A percentile compares a stretch with the other conserved stretches of the same genome.
These are phyloP conservation scores for Pelosia muscerda DNA, from an alignment of 2,888 invertebrate genomes.

Conservation along the genomic window DNA sequence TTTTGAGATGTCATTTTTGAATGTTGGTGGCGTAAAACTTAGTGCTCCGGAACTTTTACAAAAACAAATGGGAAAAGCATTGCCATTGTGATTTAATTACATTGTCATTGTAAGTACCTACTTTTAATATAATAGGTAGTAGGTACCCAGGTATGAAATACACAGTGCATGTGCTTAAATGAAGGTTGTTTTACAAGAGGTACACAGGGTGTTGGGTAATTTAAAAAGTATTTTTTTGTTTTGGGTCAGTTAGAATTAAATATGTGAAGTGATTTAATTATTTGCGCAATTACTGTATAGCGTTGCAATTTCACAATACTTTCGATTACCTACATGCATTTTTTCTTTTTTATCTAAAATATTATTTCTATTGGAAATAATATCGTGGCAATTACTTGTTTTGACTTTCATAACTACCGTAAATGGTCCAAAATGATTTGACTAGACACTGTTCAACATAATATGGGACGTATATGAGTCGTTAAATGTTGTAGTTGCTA, in stretches of 20 bases:
- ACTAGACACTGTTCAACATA: conserved; percentile 17
- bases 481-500: conserved; percentile 5
- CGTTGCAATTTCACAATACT: conserved; percentile 23
- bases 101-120: not conserved
- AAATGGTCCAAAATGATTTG: conserved; percentile 22
- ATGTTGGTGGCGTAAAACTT: conserved; percentile 21
- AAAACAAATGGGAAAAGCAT: conserved; percentile 22
- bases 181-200: conserved; percentile 11
- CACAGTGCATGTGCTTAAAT: conserved; percentile 21
- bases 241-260: conserved; percentile 17
- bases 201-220: not conserved
- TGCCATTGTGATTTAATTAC: conserved; percentile 5
- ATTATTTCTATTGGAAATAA: conserved; percentile 10
- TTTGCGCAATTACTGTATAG: conserved; percentile 25
- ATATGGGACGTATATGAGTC: conserved; percentile 4
- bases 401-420: conserved; percentile 17
- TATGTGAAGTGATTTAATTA: conserved; percentile 20
- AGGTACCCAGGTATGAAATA: conserved; percentile 9
- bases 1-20: conserved; percentile 20
- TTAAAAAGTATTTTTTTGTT: conserved; percentile 15
- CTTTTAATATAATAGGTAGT: not conserved
- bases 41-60: conserved; percentile 22
- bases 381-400: conserved; percentile 21
- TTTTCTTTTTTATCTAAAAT: conserved; percentile 4
- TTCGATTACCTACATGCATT: conserved; percentile 13